Conservation (phyloP, 2,888 invertebrate genomes). For the Crioceris asparagi region DNA sequence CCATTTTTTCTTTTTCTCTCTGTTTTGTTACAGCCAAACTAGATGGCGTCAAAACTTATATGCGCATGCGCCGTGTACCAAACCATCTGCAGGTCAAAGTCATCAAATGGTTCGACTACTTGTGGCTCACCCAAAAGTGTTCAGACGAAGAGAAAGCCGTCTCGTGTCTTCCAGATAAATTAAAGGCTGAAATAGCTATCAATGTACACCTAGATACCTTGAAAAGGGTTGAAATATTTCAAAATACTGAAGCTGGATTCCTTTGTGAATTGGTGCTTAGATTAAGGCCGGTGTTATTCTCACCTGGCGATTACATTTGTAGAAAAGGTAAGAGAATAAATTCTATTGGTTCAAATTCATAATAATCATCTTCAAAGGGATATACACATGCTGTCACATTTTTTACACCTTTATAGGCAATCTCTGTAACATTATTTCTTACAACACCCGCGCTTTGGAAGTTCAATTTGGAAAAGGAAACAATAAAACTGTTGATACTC, state of each 20-base stretch:
- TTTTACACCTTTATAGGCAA: no score
- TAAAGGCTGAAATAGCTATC: constrained; percentile 98
- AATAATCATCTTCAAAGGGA: no score
- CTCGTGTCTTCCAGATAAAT: constrained; percentile 91
- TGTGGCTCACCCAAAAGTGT: constrained; percentile 98
- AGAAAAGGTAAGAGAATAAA: constrained; percentile 70
- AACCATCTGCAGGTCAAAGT: constrained; percentile 93
- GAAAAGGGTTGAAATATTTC: constrained; percentile 96
- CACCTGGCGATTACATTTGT: constrained; percentile 97
- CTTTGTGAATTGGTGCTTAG: constrained; percentile 92
- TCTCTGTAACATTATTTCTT: no score
- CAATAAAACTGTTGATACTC: no score
- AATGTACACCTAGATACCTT: constrained; percentile 97
- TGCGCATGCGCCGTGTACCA: constrained; percentile 93
- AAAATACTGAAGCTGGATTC: constrained; percentile 98
- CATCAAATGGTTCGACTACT: constrained; percentile 98
- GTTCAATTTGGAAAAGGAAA: no score
- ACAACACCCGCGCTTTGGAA: no score
- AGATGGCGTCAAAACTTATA: constrained; percentile 97
- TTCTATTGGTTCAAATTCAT: no score
- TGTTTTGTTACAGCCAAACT: constrained; percentile 73
- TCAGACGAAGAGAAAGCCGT: constrained; percentile 95
- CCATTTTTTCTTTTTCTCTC: no score
- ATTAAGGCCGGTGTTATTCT: constrained; percentile 90
- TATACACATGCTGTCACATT: no score